These are phyloP conservation scores for Chrosomus eos DNA, from an alignment of 2,797 vertebrate species.

Conservation along the genomic window DNA sequence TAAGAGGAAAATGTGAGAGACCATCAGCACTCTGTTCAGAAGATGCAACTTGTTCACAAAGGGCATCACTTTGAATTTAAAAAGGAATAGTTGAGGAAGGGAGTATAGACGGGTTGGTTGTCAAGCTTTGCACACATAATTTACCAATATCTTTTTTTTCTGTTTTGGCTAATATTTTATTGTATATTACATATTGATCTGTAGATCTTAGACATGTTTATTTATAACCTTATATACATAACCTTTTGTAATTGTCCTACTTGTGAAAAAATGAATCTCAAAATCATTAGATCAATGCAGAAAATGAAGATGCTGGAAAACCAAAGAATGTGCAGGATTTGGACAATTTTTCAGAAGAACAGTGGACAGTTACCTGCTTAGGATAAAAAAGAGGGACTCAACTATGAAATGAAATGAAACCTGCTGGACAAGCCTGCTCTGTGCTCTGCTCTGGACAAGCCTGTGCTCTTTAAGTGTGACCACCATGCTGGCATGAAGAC, in stretches of 20 bases:
- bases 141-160: not conserved
- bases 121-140: not conserved
- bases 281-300: not conserved
- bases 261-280: not conserved
- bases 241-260: not conserved
- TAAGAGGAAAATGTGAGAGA: conserved; percentile 14
- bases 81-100: not conserved
- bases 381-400: not conserved
- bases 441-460: not conserved
- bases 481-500: not conserved
- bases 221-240: not conserved
- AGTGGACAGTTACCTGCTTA: too few species aligned
- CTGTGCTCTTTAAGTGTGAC: not conserved
- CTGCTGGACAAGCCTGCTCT: not conserved
- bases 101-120: not conserved
- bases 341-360: not conserved
- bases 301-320: not conserved
- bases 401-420: not conserved
- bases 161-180: not conserved
- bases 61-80: not conserved
- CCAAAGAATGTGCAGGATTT: not conserved
- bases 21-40: not conserved
- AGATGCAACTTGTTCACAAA: conserved; percentile 7
- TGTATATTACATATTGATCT: not conserved
- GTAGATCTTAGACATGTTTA: not conserved